Evolutionary conservation across 2,113 vertebrate species (phyloP).

Genomic region (Lasiurus borealis): DNA sequence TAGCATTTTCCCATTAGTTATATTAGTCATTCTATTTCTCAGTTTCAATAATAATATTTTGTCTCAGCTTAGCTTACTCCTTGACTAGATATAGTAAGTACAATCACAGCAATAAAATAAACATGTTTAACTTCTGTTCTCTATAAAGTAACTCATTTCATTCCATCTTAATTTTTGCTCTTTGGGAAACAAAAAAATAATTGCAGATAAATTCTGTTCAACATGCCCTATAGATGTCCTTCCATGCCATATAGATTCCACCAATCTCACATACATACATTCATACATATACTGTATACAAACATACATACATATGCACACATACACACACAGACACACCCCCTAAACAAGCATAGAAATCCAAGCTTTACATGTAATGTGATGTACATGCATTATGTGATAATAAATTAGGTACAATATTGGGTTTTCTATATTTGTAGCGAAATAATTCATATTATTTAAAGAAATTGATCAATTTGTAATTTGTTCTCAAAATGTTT

Average conservation of each 20-base stretch:
- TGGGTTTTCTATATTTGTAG: background rate
- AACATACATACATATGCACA: background rate
- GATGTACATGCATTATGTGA: background rate
- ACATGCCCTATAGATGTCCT: background rate
- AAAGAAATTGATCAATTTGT: background rate
- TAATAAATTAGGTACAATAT: background rate
- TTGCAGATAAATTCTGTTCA: background rate
- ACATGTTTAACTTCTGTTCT: background rate
- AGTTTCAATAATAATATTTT: background rate
- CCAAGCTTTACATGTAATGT: background rate
- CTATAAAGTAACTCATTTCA: background rate
- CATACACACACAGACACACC: background rate
- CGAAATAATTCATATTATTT: background rate
- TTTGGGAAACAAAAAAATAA: background rate
- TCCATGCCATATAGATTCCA: background rate
- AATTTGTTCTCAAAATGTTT: background rate
- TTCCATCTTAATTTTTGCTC: background rate
- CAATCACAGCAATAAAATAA: background rate
- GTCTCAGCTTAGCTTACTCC: background rate
- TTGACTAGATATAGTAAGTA: background rate
- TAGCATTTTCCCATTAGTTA: background rate
- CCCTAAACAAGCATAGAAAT: background rate
- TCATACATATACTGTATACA: background rate
- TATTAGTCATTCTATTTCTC: background rate
- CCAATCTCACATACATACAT: background rate